Conservation (phyloP, 2,797 vertebrate species). For the Melanotaenia parkinsoni region DNA sequence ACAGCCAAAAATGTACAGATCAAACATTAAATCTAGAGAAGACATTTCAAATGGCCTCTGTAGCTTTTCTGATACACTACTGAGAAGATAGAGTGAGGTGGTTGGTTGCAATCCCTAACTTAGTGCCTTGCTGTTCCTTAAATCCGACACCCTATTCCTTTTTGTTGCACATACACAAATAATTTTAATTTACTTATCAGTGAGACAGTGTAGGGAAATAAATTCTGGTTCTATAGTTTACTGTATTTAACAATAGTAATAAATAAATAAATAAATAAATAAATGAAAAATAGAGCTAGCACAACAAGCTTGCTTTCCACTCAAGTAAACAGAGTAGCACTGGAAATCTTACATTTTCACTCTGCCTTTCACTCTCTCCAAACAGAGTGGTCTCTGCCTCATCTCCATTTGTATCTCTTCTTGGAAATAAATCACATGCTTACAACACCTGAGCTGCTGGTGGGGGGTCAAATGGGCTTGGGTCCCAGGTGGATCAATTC, state of each 20-base stretch:
- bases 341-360: slow-evolving; percentile 11
- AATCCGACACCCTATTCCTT: too few species aligned
- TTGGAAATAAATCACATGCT: slow-evolving; percentile 83
- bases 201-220: background rate
- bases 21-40: background rate
- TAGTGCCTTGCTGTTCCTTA: too few species aligned
- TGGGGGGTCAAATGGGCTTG: slow-evolving; percentile 46
- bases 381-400: slow-evolving; percentile 45
- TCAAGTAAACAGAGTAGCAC: slow-evolving; percentile 40
- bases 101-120: background rate
- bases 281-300: background rate
- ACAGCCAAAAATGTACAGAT: background rate
- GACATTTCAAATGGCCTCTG: background rate
- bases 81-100: background rate
- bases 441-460: slow-evolving; percentile 79
- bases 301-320: slow-evolving; percentile 41
- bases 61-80: background rate
- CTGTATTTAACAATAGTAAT: too few species aligned
- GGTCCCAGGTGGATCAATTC: slow-evolving; percentile 79
- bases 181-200: background rate
- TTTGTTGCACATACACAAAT: background rate
- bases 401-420: slow-evolving; percentile 72
- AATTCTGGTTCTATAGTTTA: background rate
- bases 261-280: background rate
- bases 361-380: slow-evolving; percentile 38